Evolutionary conservation across 23 tunicate genomes (phyloP).

Genomic region (Trididemnum miniatum): DNA sequence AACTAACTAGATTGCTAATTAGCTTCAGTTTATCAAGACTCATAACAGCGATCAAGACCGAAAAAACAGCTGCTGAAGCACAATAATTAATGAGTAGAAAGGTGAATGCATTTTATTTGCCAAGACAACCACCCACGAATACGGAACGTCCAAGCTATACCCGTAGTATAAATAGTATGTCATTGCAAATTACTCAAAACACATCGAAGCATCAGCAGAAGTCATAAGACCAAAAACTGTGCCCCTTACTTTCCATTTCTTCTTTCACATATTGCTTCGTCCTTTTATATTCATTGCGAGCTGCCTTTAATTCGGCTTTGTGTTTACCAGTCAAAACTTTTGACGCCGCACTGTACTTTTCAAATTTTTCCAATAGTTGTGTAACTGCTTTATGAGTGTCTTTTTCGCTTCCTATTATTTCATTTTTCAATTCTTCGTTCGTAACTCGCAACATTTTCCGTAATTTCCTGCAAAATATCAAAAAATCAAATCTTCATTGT

Average conservation of each 20-base stretch:
- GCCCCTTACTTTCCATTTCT: constrained; percentile 34
- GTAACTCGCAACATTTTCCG: background rate
- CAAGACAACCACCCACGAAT: too few species aligned
- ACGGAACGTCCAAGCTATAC: too few species aligned
- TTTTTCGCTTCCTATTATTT: constrained; percentile 22
- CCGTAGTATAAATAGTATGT: too few species aligned
- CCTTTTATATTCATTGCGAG: background rate
- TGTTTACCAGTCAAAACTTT: constrained; percentile 41
- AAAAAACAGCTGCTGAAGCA: too few species aligned
- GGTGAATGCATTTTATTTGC: too few species aligned
- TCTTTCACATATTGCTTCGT: constrained; percentile 11
- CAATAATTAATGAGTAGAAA: too few species aligned
- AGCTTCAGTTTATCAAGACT: too few species aligned
- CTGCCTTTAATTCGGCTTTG: background rate
- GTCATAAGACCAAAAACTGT: too few species aligned
- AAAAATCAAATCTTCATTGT: background rate
- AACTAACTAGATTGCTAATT: too few species aligned
- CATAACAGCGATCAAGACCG: too few species aligned
- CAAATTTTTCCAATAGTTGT: constrained; percentile 63
- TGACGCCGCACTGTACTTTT: constrained; percentile 59
- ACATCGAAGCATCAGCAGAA: too few species aligned
- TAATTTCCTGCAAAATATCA: constrained; percentile 35
- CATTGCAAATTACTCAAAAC: too few species aligned
- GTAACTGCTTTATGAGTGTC: constrained; percentile 47
- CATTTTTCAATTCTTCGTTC: constrained; percentile 21